Conservation (phyloP, 2,888 invertebrate genomes). For the Diplolepis rosae region DNA sequence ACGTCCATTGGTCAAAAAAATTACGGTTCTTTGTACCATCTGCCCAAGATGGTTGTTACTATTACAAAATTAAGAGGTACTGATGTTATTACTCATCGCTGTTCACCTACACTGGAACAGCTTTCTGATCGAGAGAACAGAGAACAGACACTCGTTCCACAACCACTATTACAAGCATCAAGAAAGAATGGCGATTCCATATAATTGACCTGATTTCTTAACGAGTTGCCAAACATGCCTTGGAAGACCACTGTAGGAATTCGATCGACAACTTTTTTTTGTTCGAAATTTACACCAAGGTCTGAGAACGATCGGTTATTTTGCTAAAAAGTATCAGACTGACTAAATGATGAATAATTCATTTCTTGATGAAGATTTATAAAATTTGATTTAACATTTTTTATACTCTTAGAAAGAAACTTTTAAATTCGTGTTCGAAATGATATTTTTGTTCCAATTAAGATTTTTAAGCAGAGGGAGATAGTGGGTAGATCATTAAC, state of each 20-base stretch:
- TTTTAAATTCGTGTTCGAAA: background rate
- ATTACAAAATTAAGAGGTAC: slow-evolving; percentile 47
- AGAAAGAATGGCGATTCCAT: slow-evolving; percentile 56
- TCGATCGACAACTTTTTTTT: slow-evolving; percentile 22
- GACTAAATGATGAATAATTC: slow-evolving; percentile 1
- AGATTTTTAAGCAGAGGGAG: background rate
- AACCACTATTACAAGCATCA: slow-evolving; percentile 46
- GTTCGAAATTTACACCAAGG: slow-evolving; percentile 10
- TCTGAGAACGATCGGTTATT: slow-evolving; percentile 6
- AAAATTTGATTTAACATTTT: too few relatives aligned
- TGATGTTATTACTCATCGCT: slow-evolving; percentile 41
- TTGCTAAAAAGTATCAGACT: background rate
- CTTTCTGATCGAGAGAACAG: background rate
- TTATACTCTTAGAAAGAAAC: background rate
- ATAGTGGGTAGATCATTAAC: background rate
- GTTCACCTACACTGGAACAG: slow-evolving; percentile 36
- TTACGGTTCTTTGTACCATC: slow-evolving; percentile 12
- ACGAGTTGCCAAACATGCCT: slow-evolving; percentile 55
- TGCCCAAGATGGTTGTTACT: background rate
- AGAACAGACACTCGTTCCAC: slow-evolving; percentile 46
- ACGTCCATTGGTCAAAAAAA: background rate
- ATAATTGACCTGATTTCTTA: slow-evolving; percentile 58
- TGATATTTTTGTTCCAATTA: background rate
- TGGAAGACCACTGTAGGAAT: slow-evolving; percentile 23
- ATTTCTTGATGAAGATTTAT: background rate